phyloP scores from a whole-genome alignment of 2,797 vertebrate species.

The Hapalemur alaotrensis region DNA sequence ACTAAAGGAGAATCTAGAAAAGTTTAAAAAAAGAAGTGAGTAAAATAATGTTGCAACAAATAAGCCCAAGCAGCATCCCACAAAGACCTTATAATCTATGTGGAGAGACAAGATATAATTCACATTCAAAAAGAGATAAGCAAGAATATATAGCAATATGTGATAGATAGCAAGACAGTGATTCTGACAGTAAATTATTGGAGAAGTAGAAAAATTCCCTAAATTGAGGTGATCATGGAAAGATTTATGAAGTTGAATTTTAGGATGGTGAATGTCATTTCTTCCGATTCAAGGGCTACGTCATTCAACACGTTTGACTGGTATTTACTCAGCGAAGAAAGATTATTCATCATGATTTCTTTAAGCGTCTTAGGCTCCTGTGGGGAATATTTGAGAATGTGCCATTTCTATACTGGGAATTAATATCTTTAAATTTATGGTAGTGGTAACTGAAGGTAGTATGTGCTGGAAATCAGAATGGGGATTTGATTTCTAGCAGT shows the following conservation, averaged over 20 bases:
- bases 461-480: neutral
- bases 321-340: neutral
- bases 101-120: conserved; percentile 2
- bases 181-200: neutral
- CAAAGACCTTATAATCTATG: neutral
- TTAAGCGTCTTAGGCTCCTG: neutral
- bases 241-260: neutral
- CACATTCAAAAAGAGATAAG: neutral
- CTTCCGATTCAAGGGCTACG: neutral
- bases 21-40: neutral
- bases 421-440: neutral
- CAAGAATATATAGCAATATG: neutral
- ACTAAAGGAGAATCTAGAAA: neutral
- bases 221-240: neutral
- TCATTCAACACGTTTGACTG: neutral
- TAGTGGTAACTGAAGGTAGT: neutral
- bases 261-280: neutral
- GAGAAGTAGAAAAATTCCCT: neutral
- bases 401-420: neutral
- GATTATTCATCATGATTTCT: conserved; percentile 20
- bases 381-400: neutral
- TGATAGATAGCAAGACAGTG: neutral
- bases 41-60: neutral
- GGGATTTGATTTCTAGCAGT: too few species aligned
- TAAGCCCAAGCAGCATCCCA: neutral